Evolutionary conservation across 2,113 vertebrate genomes (phyloP).

Genomic region (Potamarius usumacintae): DNA sequence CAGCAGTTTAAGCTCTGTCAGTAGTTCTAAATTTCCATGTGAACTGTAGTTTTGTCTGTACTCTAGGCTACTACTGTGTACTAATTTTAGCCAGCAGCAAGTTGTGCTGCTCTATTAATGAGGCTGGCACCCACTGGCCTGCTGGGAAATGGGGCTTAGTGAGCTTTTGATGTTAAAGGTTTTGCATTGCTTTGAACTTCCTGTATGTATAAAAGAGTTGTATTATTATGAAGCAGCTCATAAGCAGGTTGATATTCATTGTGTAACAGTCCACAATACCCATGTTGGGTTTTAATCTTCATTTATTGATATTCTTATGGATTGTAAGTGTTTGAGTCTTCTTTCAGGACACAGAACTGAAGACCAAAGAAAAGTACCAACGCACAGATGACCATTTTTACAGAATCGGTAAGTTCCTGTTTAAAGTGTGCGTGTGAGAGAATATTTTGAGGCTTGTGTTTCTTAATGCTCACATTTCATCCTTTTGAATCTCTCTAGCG

Average conservation of each 20-base stretch:
- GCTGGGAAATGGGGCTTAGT: constrained; percentile 31
- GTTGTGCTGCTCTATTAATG: constrained; percentile 29
- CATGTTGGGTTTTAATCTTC: background rate
- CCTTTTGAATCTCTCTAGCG: constrained; percentile 68
- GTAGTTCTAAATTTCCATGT: background rate
- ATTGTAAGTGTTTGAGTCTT: constrained; percentile 12
- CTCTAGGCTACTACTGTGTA: background rate
- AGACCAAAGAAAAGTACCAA: constrained; percentile 91
- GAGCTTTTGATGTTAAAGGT: background rate
- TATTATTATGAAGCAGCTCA: background rate
- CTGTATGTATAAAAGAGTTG: background rate
- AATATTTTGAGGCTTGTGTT: background rate
- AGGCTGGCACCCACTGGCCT: constrained; percentile 3
- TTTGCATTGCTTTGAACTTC: background rate
- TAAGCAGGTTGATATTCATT: background rate
- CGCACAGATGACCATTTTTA: constrained; percentile 90
- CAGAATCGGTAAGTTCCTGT: constrained; percentile 82
- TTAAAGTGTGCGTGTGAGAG: background rate
- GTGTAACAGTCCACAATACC: background rate
- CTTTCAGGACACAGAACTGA: constrained; percentile 67
- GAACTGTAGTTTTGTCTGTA: background rate
- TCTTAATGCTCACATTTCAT: background rate
- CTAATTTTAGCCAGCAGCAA: constrained; percentile 42
- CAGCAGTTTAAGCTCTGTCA: constrained; percentile 1
- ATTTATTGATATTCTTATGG: background rate